Conservation (phyloP, 2,888 invertebrate genomes). For the Choreutis nemorana region DNA sequence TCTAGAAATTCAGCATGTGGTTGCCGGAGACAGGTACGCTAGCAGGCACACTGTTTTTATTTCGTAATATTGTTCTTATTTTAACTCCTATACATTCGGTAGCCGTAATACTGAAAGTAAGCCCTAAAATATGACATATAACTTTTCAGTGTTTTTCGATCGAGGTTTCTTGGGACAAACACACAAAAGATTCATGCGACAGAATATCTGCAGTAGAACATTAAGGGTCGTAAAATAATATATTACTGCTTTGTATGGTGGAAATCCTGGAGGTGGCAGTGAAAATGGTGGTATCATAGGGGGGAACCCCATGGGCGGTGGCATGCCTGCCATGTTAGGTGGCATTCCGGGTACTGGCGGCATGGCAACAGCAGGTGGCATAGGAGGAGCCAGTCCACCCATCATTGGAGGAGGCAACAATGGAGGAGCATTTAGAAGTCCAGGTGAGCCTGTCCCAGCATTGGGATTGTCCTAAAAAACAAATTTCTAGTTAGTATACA, state of each 20-base stretch:
- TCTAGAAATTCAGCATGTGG: no score
- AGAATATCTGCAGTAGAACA: background rate
- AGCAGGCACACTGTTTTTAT: no score
- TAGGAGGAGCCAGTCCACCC: constrained; percentile 53
- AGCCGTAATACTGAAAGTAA: no score
- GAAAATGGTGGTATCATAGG: constrained; percentile 77
- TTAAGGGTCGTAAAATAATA: no score
- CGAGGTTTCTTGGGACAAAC: background rate
- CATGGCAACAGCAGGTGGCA: constrained; percentile 61
- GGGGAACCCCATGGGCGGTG: constrained; percentile 62
- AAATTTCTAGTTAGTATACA: background rate
- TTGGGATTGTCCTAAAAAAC: constrained; percentile 34
- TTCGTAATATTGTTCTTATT: no score
- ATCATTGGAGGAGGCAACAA: constrained; percentile 47
- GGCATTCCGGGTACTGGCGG: constrained; percentile 56
- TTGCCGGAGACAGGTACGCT: no score
- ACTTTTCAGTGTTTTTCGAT: constrained; percentile 9
- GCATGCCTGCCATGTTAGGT: constrained; percentile 44
- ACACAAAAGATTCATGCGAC: background rate
- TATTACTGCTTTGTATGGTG: constrained; percentile 48
- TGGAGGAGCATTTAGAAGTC: constrained; percentile 33
- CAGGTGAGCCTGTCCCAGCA: constrained; percentile 47
- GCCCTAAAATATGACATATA: background rate
- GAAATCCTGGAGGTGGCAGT: constrained; percentile 82
- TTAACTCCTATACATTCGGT: no score